Percentiles rank a stretch among this genome's conserved stretches.
Conservation (phyloP, 2,113 vertebrate species). For the Uropsilus gracilis region DNA sequence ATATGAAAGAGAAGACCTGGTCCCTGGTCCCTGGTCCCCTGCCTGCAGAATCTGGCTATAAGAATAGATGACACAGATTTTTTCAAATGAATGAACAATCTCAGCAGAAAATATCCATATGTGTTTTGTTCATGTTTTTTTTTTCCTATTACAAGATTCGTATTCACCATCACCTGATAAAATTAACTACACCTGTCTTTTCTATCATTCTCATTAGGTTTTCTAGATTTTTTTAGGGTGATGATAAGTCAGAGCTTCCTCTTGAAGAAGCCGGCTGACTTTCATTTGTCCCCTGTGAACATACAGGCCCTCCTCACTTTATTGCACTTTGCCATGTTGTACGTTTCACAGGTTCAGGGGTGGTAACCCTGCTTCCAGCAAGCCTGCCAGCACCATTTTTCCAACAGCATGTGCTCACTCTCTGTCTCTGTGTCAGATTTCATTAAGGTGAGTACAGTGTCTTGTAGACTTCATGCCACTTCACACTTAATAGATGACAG, state of each 20-base stretch:
- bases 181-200: background rate
- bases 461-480: background rate
- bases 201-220: background rate
- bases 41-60: too few species aligned
- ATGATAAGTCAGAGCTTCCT: background rate
- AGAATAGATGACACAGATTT: background rate
- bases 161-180: background rate
- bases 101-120: background rate
- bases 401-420: background rate
- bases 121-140: background rate
- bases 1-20: background rate
- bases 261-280: background rate
- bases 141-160: background rate
- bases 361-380: too few species aligned
- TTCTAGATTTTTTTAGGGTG: background rate
- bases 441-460: background rate
- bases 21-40: too few species aligned
- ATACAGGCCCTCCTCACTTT: too few species aligned
- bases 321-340: too few species aligned
- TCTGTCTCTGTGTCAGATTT: too few species aligned
- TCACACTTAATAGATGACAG: background rate
- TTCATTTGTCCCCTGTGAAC: background rate
- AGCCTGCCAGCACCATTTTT: background rate
- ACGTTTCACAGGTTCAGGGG: too few species aligned
- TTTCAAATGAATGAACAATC: constrained; percentile 51